These are phyloP conservation scores for Scleropages formosus DNA, from an alignment of 2,797 vertebrate genomes.

Conservation along the genomic window DNA sequence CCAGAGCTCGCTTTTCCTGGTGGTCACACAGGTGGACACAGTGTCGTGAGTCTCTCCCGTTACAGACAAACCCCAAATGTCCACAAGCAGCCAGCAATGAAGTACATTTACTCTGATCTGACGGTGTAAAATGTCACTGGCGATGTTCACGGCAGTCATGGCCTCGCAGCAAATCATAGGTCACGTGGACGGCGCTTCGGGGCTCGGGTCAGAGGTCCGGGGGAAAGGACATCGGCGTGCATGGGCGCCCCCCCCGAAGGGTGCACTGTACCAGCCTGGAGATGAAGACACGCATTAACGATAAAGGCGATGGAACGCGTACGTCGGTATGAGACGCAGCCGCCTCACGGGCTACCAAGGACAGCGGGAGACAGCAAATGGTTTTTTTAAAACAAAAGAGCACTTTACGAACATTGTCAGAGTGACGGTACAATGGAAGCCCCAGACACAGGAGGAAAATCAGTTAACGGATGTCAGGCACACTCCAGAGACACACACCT, in stretches of 20 bases:
- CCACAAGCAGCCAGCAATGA: not conserved
- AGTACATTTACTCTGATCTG: constrained; percentile 71
- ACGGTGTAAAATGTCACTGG: constrained; percentile 85
- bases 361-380: no score
- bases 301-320: not conserved
- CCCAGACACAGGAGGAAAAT: not conserved
- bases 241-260: constrained; percentile 10
- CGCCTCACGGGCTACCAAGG: not conserved
- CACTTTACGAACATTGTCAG: not conserved
- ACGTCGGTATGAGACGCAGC: not conserved
- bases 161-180: constrained; percentile 60
- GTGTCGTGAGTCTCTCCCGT: not conserved
- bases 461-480: not conserved
- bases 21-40: constrained; percentile 28
- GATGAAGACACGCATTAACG: not conserved
- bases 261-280: constrained; percentile 29
- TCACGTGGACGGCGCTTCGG: constrained; percentile 38
- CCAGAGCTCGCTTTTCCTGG: constrained; percentile 83
- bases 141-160: constrained; percentile 92
- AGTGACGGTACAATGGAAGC: not conserved
- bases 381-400: no score
- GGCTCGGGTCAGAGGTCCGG: constrained; percentile 50
- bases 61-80: not conserved
- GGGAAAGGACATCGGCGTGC: constrained; percentile 44
- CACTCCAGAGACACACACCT: no score